phyloP scores from a whole-genome alignment of 92 coral and sea anemone species.

The Nematostella vectensis region DNA sequence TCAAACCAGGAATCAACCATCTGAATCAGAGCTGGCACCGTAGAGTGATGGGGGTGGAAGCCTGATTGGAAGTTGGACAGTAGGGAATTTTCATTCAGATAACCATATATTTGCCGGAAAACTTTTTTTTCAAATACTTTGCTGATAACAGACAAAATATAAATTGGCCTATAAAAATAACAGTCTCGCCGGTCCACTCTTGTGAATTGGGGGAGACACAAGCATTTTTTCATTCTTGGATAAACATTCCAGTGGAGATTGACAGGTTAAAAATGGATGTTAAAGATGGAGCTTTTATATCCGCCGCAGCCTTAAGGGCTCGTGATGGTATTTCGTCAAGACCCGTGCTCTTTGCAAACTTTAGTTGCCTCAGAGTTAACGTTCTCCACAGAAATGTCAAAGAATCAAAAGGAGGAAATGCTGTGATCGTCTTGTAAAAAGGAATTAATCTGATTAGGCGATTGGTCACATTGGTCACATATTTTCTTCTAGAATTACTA shows the following conservation, averaged over 20 bases:
- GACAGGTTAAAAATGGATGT: slow-evolving; percentile 20
- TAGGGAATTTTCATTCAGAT: slow-evolving; percentile 17
- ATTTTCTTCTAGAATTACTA: too few relatives aligned
- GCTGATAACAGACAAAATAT: slow-evolving; percentile 24
- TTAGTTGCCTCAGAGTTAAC: slow-evolving; percentile 1
- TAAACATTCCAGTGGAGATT: slow-evolving; percentile 17
- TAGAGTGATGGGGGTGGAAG: slow-evolving; percentile 38
- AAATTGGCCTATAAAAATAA: slow-evolving; percentile 34
- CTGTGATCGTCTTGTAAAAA: not conserved
- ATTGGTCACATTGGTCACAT: too few relatives aligned
- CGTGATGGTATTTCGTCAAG: slow-evolving; percentile 9
- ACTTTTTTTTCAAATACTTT: slow-evolving; percentile 25
- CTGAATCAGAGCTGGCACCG: slow-evolving; percentile 41
- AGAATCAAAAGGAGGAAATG: too few relatives aligned
- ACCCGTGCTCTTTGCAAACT: slow-evolving; percentile 5
- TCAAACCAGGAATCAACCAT: slow-evolving; percentile 31
- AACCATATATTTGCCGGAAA: slow-evolving; percentile 32
- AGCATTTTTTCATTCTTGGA: slow-evolving; percentile 33
- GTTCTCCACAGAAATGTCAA: too few relatives aligned
- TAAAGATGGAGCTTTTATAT: slow-evolving; percentile 17
- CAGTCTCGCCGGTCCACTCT: slow-evolving; percentile 19
- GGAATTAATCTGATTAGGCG: too few relatives aligned
- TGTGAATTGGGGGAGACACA: slow-evolving; percentile 25
- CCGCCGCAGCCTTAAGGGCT: slow-evolving; percentile 8
- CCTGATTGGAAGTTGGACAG: slow-evolving; percentile 41